These are phyloP conservation scores for Deroplatys truncata DNA, from an alignment of 2,888 invertebrate species.

Conservation along the genomic window DNA sequence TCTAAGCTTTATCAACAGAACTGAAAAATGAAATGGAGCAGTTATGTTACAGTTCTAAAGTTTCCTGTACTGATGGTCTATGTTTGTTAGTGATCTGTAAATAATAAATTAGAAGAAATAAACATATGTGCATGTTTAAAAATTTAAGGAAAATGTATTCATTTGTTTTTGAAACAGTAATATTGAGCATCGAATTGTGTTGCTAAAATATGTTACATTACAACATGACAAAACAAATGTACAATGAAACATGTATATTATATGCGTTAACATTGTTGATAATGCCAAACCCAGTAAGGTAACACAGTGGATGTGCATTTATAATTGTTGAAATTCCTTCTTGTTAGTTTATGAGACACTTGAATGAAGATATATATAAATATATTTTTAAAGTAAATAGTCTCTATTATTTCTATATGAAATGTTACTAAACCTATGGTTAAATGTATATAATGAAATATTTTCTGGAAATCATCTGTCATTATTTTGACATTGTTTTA, in stretches of 20 bases:
- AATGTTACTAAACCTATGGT: constrained; percentile 3
- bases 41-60: neutral
- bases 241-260: neutral
- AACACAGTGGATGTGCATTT: constrained; percentile 13
- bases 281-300: neutral
- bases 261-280: neutral
- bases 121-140: neutral
- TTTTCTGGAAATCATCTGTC: neutral
- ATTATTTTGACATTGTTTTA: neutral
- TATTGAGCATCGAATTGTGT: neutral
- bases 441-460: neutral
- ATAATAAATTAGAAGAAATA: neutral
- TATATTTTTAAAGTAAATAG: constrained; percentile 12
- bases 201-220: neutral
- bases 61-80: neutral
- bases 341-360: neutral
- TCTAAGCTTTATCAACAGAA: neutral
- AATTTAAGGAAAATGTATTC: neutral
- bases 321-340: constrained; percentile 4
- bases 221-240: neutral
- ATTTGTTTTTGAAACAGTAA: neutral
- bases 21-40: neutral
- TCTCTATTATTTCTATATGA: constrained; percentile 8
- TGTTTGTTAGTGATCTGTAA: neutral
- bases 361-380: neutral